Evolutionary conservation across 2,113 vertebrate species (phyloP).

Genomic region (Parotia lawesii): DNA sequence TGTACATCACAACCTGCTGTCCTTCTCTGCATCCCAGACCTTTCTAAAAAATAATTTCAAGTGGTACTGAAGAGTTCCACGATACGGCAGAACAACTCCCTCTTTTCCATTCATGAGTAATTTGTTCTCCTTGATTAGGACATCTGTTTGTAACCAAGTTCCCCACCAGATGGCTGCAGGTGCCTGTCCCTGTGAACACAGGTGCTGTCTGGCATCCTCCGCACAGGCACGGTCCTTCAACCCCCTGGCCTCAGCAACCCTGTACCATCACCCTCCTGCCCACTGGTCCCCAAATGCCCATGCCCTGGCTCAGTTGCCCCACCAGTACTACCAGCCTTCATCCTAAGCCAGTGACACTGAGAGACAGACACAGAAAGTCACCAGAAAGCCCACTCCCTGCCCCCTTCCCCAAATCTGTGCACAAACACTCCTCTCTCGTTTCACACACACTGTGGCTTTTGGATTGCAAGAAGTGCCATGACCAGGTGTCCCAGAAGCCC

Average conservation of each 20-base stretch:
- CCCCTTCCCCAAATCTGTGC: accelerated
- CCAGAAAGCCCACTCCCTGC: background rate
- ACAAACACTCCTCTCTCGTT: background rate
- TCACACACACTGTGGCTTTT: background rate
- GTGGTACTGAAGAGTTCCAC: background rate
- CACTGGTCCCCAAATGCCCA: background rate
- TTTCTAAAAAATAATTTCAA: background rate
- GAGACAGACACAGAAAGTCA: background rate
- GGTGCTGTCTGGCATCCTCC: background rate
- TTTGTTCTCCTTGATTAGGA: background rate
- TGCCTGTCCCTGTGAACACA: background rate
- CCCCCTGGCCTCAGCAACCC: background rate
- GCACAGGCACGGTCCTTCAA: background rate
- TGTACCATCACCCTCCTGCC: accelerated
- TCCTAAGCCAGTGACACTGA: background rate
- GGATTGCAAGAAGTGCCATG: background rate
- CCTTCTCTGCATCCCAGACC: background rate
- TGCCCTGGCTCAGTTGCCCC: background rate
- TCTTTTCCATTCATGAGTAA: background rate
- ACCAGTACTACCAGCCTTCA: background rate
- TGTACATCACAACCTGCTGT: background rate
- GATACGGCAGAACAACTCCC: background rate
- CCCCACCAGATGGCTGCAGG: background rate
- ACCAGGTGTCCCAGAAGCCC: background rate
- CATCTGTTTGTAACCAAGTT: background rate